Evolutionary conservation across 2,113 vertebrate species (phyloP), one percentile per base, ranked within the genome.

Genomic region (Carollia perspicillata): DNA sequence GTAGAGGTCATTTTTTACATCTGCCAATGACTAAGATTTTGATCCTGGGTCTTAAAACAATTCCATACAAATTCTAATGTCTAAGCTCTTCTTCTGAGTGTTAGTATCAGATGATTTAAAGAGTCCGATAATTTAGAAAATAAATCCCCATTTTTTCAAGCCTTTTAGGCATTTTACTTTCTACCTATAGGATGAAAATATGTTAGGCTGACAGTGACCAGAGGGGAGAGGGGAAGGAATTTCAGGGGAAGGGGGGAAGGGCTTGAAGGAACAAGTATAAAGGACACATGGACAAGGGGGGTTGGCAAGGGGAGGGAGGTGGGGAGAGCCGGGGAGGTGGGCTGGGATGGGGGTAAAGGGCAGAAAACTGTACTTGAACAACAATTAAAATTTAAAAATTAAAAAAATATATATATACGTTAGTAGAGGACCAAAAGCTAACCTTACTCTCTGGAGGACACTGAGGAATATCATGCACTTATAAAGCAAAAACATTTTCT

Each of bases 71-170:
- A 37, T 84, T 37, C 40, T 78, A 81, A 95, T 33, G 14, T 77
- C 8, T 65, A 74, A 65, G 37, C 14, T 66, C 44, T 95, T 95
- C 44, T 10, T 92, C 18, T 87, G 51, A 94, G 26, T 72, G 35
- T 74, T 94, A 89, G 35, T 74, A 91, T 75, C 13, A 93, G 37
- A 51, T 68, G 26, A 72, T 85, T 96, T 28, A 68, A 93, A 90
- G 47, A 89, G 30, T 88, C 9, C 28, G 80, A 58, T 69, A 49
- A 53, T 86, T 83, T 89, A 65, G 88, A 85, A 96, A 80, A 55
- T 30, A 71, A 92, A 78, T 75, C 11, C 8, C 6, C 30, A 75
- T 47, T 72, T 30, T 86, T 90, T 87, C 63, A 90, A 92, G 11
- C 8, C 14, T 37, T 90, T 92, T 42, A 49, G 2, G 20, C 6